Evolutionary conservation across 2,797 vertebrate genomes (phyloP).

Genomic region (Xiphorhynchus erythropygius): DNA sequence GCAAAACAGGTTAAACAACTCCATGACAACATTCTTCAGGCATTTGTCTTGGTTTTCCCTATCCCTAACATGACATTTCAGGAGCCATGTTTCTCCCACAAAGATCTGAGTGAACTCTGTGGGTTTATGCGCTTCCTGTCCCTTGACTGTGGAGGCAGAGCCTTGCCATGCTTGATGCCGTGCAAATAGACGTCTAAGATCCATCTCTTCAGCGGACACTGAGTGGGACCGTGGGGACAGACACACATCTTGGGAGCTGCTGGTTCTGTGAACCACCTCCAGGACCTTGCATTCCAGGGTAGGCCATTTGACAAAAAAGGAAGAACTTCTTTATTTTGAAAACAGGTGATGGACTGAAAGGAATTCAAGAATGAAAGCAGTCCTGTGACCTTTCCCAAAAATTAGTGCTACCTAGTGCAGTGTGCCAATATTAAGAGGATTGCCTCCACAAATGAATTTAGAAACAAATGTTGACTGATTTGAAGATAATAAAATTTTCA

Average conservation of each 20-base stretch:
- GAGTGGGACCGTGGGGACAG: neutral
- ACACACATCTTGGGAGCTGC: neutral
- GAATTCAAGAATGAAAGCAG: neutral
- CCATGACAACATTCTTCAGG: neutral
- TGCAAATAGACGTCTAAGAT: neutral
- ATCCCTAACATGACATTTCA: neutral
- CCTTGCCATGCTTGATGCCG: neutral
- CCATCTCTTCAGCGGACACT: neutral
- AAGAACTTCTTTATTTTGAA: neutral
- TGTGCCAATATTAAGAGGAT: neutral
- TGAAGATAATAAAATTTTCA: neutral
- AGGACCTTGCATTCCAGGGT: neutral
- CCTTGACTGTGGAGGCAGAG: neutral
- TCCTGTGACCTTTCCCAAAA: neutral
- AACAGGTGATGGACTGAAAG: rapidly evolving
- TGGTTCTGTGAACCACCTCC: neutral
- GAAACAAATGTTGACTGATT: neutral
- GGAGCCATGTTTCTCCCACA: neutral
- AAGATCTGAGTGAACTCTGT: neutral
- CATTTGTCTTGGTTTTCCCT: neutral
- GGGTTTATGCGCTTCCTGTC: neutral
- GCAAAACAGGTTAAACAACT: neutral
- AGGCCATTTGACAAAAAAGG: neutral
- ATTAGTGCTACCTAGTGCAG: neutral
- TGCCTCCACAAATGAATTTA: neutral